Percentiles rank a stretch among this genome's conserved stretches.
Evolutionary conservation across 2,113 vertebrate species (phyloP).

Genomic region (Phalacrocorax pelagicus): DNA sequence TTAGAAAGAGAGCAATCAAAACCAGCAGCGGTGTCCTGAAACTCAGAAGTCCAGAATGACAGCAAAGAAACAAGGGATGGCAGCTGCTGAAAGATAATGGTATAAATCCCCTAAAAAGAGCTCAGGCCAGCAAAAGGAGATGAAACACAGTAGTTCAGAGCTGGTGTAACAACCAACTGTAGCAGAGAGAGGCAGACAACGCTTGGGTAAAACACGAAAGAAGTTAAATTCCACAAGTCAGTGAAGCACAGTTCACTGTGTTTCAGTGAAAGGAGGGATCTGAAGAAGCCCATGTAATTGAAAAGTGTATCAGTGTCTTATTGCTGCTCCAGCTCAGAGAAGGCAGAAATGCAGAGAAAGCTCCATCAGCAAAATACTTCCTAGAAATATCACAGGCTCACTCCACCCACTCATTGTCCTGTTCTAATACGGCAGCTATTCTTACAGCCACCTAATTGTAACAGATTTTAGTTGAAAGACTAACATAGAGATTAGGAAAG

Average conservation of each 20-base stretch:
- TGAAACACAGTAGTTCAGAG: not conserved
- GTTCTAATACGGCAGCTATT: not conserved
- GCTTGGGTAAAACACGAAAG: not conserved
- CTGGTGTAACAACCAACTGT: not conserved
- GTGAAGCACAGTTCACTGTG: not conserved
- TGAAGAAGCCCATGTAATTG: not conserved
- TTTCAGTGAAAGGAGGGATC: not conserved
- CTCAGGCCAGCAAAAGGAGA: not conserved
- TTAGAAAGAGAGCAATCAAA: not conserved
- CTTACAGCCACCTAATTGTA: not conserved
- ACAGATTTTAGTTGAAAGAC: not conserved
- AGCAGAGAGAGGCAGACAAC: not conserved
- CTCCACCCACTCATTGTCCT: fast-evolving
- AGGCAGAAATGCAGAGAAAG: not conserved
- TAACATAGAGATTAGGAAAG: not conserved
- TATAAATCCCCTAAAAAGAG: not conserved
- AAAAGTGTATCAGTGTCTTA: not conserved
- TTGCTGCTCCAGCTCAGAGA: not conserved
- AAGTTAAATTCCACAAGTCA: not conserved
- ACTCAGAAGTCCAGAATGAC: not conserved
- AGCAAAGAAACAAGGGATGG: not conserved
- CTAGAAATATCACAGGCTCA: not conserved
- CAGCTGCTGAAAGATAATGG: constrained; percentile 11
- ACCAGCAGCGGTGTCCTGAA: not conserved
- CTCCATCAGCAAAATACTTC: not conserved